Base-by-base conservation (phyloP, 2,888 invertebrate genomes). In the Eristalinus aeneus region DNA sequence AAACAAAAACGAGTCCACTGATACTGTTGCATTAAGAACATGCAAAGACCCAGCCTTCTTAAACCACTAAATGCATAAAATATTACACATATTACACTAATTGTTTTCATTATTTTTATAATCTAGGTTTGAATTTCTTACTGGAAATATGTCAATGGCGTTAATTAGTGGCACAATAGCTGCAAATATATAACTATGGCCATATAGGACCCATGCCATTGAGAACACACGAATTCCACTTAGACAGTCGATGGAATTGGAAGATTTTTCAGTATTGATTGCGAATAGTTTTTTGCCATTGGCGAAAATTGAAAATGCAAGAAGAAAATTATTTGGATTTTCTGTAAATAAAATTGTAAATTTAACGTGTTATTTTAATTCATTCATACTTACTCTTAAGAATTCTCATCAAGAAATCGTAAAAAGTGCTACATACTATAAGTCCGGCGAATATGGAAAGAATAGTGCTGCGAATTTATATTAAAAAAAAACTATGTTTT, bases 1-100 rank as follows among this genome's bases (percentile, higher is more conserved):
- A 23, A 94, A 88, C 84, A 95, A 94, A 88, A 95, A 95, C 0
- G 94, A 94, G 80, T 95, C 95, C 0, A 94, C 94, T 0, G 94
- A 93, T 10, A 94, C 90, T 0, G 93, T 63, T 90, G 91, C 93
- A 90, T 93, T 39, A 88, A 90, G 46, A 5, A 86, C 9, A 9
- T 77, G 32, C 88, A 88, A 85, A 5, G 88, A 75, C 61, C 36
- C 84, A 9, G 74, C 31, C 4, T 60, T 46, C 53, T 67, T 34
- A 1, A 23, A n/a, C 88, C 88, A 89, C 88, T 89, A 22, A 20
- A 69, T 56, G n/a, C 12, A 23, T 9, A 36, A 27, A 56, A 23
- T 22, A 1, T 22, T 54, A 54, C 22, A n/a, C 27, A 5, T 5
- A 27, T 56, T 56, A 12, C 11, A 0, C 12, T 11, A 1, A 20